These are phyloP conservation scores for Nixonia krombeini DNA, from an alignment of 1,140 invertebrate species.

Conservation along the genomic window DNA sequence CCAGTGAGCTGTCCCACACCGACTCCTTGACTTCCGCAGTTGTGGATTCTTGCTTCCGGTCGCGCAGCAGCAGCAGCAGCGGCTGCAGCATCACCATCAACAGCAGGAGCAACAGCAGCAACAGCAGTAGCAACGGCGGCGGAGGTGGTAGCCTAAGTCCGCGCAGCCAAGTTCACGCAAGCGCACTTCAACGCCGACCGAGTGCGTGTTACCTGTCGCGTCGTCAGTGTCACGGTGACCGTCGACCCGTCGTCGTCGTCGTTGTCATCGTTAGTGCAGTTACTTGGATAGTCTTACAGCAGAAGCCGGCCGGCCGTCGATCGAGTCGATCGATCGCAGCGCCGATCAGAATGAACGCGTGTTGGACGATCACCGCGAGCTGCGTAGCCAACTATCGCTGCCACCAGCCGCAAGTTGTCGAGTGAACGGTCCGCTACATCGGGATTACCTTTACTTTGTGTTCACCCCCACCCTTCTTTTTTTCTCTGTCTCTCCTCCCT, in stretches of 20 bases:
- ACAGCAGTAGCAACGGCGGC: no score
- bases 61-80: no score
- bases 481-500: background rate
- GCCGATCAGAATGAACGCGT: slow-evolving; percentile 38
- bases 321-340: slow-evolving; percentile 14
- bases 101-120: no score
- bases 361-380: slow-evolving; percentile 29
- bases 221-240: slow-evolving; percentile 43
- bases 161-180: background rate
- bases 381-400: slow-evolving; percentile 21
- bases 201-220: slow-evolving; percentile 6
- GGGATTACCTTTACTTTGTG: background rate
- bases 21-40: no score
- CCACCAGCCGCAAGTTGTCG: slow-evolving; percentile 2
- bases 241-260: slow-evolving; percentile 23
- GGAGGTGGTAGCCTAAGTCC: no score
- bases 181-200: slow-evolving; percentile 9
- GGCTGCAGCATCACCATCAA: no score
- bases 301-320: slow-evolving; percentile 18
- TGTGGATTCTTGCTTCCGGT: no score
- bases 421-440: slow-evolving; percentile 11
- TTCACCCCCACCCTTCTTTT: no score
- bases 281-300: no score
- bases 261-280: no score
- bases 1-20: no score